Evolutionary conservation across 2,888 invertebrate species (phyloP), one percentile per base, ranked within the genome.

Genomic region (Hemithea aestivaria): DNA sequence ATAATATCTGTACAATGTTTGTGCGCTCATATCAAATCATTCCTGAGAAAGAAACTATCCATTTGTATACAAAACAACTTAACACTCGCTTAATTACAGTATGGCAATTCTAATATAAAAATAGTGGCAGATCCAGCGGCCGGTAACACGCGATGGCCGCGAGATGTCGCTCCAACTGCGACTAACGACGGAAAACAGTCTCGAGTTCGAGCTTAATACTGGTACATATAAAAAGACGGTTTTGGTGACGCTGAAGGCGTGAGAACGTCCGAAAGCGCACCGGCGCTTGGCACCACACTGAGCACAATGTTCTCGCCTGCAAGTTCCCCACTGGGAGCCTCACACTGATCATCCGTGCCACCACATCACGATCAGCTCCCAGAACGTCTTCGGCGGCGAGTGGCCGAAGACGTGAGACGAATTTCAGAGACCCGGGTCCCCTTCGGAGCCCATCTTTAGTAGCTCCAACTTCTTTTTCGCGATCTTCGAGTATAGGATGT

Each of bases 391-490:
- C 89, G 88, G 90, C 89, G 88, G 91, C 89, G 89, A 90, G 89
- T 90, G 90, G 88, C 89, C 90, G 78, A 90, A 90, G 90, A 88
- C 89, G 89, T 88, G 88, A 78, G 89, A 90, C 88, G 82, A 90
- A 85, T 84, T 90, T 90, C 90, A 90, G 91, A 90, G 90, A 88
- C 88, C 89, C 78, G 78, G 90, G 68, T 91, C 90, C 50, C 90
- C 88, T 72, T 89, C 92, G 24, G 93, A 93, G 74, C 93, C 94
- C 95, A 95, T 95, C 87, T 93, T 93, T 71, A 95, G 91, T 75
- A 96, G 89, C 85, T 94, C 93, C 89, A 95, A 90, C 75, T 95
- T 95, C 85, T 95, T 95, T 83, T 96, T 95, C 56, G 96, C 96
- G 60, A 96, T 95, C 83, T 96, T 96, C 51, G 96, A 96, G 85